Conservation (phyloP, 2,888 invertebrate genomes). For the Cheilosia impressa region DNA sequence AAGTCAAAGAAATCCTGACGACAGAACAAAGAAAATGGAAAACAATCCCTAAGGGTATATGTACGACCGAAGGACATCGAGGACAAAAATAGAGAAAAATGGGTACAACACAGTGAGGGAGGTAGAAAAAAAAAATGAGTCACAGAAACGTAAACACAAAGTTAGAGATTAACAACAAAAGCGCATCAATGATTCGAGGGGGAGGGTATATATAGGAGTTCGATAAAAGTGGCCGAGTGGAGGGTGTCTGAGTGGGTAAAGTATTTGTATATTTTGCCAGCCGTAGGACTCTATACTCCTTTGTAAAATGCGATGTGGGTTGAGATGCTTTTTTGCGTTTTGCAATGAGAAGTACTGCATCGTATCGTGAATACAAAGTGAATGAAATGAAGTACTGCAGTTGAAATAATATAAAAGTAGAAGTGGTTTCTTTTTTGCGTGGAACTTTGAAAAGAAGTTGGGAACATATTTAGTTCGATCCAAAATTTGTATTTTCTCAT, state of each 20-base stretch:
- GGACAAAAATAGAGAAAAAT: not conserved
- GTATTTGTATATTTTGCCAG: constrained; percentile 26
- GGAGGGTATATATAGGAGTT: not conserved
- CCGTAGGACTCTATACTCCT: constrained; percentile 9
- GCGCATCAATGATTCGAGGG: not conserved
- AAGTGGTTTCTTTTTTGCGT: not conserved
- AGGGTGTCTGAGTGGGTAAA: constrained; percentile 54
- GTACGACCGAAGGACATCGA: constrained; percentile 21
- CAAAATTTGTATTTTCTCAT: not conserved
- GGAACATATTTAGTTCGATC: not conserved
- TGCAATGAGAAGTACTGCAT: not conserved
- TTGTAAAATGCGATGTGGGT: not conserved
- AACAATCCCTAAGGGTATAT: constrained; percentile 1
- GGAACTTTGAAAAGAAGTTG: not conserved
- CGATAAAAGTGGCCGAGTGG: constrained; percentile 44
- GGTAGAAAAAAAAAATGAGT: not conserved
- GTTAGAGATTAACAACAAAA: constrained; percentile 12
- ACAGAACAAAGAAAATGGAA: constrained; percentile 20
- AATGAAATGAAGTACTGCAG: not conserved
- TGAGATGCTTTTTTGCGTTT: not conserved
- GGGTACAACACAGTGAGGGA: not conserved
- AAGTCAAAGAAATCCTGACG: constrained; percentile 4
- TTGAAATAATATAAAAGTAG: not conserved
- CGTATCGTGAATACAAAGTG: constrained; percentile 4
- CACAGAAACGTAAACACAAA: constrained; percentile 10